Base-by-base conservation (phyloP, 2,113 vertebrate genomes). In the Nanorana parkeri region DNA sequence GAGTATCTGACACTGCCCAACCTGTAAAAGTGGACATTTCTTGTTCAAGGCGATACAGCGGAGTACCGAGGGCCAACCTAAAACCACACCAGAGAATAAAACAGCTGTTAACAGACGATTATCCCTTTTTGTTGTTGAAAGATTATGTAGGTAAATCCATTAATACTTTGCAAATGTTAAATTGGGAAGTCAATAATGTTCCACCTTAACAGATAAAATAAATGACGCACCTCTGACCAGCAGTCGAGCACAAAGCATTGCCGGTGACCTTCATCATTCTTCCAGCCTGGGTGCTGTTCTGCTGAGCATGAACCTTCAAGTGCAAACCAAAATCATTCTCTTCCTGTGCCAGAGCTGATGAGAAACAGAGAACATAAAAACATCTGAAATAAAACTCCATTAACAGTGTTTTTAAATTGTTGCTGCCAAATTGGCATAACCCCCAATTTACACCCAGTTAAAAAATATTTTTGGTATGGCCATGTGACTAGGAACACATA, bases 281-380 rank as follows among this genome's bases (percentile, higher is more conserved):
- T 20, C 92, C 92, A 10, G 93, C 91, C 88, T 95, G 92, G 4
- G 91, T 94, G 78, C 87, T 85, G 68, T 94, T 92, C 20, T 89
- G 90, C 77, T 94, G 93, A 3, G 88, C 94, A 88, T 97, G 94
- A 88, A 93, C 92, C 84, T 88, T 91, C 84, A 95, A 85, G 84
- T 96, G 96, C 65, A 95, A 87, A 19, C 93, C 94, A 1, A 95
- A 86, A 84, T 97, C 94, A 56, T 95, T 95, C 92, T 96, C 94
- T 88, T 96, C 94, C 85, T 95, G 92, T 58, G 92, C 94, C 84
- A 95, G 61, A 20, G 72, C 88, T 95, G 86, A 67, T n/a, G 77
- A 41, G 19, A 7, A 41, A 61, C 15, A 63, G 20, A 23, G 4
- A 73, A 84, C 28, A 41, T 84, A 83, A 81, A 85, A 28, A 68